Conservation (phyloP, 2,888 invertebrate genomes). For the Orthosia cruda region DNA sequence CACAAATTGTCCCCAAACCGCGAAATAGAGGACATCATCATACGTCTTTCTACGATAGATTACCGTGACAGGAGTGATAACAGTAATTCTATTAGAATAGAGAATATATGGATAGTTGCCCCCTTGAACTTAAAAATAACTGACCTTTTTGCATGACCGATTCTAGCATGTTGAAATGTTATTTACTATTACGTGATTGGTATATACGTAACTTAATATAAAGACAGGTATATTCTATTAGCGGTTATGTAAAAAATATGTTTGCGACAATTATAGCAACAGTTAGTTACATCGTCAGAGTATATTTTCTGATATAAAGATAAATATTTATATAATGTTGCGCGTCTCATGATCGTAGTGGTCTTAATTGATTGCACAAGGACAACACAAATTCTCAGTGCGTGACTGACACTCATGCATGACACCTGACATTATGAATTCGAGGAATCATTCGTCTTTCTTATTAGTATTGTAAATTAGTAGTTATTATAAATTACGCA, state of each 20-base stretch:
- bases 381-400: constrained; percentile 41
- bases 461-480: constrained; percentile 35
- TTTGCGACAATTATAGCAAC: constrained; percentile 59
- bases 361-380: constrained; percentile 51
- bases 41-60: background rate
- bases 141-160: constrained; percentile 69
- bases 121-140: constrained; percentile 75
- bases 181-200: constrained; percentile 68
- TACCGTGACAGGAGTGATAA: background rate
- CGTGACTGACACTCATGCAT: constrained; percentile 19
- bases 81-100: constrained; percentile 14
- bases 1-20: background rate
- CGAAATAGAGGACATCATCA: background rate
- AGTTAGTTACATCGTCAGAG: constrained; percentile 27
- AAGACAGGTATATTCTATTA: constrained; percentile 55
- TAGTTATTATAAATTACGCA: constrained; percentile 42
- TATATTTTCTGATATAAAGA: constrained; percentile 29
- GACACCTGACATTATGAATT: constrained; percentile 44
- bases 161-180: constrained; percentile 65
- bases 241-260: constrained; percentile 67
- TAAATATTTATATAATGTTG: constrained; percentile 39
- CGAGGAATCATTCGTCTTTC: constrained; percentile 52
- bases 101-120: constrained; percentile 44
- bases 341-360: constrained; percentile 24
- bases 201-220: constrained; percentile 65